phyloP scores from a whole-genome alignment of 2,888 invertebrate genomes.

The Eristalis tenax region DNA sequence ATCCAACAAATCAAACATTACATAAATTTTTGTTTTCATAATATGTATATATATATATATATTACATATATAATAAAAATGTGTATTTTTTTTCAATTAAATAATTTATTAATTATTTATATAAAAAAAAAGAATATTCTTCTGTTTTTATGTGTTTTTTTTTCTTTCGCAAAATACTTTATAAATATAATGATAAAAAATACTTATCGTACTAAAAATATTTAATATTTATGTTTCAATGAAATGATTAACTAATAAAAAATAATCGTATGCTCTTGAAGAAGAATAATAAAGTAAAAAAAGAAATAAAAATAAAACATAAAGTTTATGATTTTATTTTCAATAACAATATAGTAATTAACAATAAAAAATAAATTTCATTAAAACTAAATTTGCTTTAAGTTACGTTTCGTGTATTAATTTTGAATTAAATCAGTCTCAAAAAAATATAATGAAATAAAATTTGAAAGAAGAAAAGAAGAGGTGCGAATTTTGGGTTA shows the following conservation, averaged over 20 bases:
- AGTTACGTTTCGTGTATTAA: constrained; percentile 44
- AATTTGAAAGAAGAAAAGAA: constrained; percentile 29
- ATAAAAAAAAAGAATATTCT: constrained; percentile 49
- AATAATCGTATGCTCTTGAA: constrained; percentile 16
- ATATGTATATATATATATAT: constrained; percentile 73
- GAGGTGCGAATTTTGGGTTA: not conserved
- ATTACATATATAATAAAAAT: constrained; percentile 70
- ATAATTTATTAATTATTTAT: constrained; percentile 62
- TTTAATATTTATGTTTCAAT: constrained; percentile 40
- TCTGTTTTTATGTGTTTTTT: constrained; percentile 31
- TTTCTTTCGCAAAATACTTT: constrained; percentile 36
- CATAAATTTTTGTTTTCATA: constrained; percentile 74
- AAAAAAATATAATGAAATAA: constrained; percentile 68
- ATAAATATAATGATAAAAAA: constrained; percentile 63
- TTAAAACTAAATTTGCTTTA: constrained; percentile 36
- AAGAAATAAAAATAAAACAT: constrained; percentile 61
- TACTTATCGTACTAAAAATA: constrained; percentile 63
- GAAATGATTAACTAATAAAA: constrained; percentile 73
- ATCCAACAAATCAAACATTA: constrained; percentile 78
- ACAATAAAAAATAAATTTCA: constrained; percentile 52
- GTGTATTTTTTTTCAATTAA: constrained; percentile 69
- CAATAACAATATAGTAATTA: constrained; percentile 59
- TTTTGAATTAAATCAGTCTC: constrained; percentile 73
- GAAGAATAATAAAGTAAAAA: not conserved
- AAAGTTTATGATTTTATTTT: constrained; percentile 60